Evolutionary conservation across 2,113 vertebrate genomes (phyloP).

Genomic region (Odontophorus gujanensis): DNA sequence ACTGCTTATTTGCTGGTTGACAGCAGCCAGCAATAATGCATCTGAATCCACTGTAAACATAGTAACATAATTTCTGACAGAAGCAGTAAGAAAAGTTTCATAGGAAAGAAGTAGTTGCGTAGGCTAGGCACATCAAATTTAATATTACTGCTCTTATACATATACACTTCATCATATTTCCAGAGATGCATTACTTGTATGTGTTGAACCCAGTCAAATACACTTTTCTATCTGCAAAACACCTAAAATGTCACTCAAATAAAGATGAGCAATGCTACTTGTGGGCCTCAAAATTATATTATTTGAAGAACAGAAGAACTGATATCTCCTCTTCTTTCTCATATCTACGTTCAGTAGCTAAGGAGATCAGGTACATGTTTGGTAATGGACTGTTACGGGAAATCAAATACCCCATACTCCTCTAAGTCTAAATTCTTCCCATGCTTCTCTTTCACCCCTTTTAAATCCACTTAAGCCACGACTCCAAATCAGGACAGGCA

Average conservation of each 20-base stretch:
- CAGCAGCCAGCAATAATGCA: not conserved
- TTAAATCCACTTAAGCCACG: constrained; percentile 37
- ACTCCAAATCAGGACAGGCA: constrained; percentile 4
- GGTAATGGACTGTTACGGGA: not conserved
- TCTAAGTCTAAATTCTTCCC: constrained; percentile 28
- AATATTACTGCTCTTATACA: not conserved
- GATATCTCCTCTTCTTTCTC: not conserved
- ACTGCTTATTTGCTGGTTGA: not conserved
- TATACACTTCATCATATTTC: not conserved
- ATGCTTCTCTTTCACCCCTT: constrained; percentile 49
- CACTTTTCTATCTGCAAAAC: not conserved
- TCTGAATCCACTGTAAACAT: not conserved
- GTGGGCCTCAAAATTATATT: not conserved
- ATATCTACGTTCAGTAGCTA: not conserved
- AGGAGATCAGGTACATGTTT: not conserved
- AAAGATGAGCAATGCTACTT: not conserved
- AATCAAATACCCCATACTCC: constrained; percentile 7
- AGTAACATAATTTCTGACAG: not conserved
- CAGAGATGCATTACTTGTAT: not conserved
- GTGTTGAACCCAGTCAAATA: not conserved
- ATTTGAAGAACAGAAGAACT: not conserved
- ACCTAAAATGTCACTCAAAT: not conserved
- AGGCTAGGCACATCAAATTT: not conserved
- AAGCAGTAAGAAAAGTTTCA: not conserved
- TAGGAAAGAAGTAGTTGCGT: not conserved